Percentiles rank a stretch among this genome's conserved stretches.
Evolutionary conservation across 2,797 vertebrate genomes (phyloP).

Genomic region (Cetoscarus ocellatus): DNA sequence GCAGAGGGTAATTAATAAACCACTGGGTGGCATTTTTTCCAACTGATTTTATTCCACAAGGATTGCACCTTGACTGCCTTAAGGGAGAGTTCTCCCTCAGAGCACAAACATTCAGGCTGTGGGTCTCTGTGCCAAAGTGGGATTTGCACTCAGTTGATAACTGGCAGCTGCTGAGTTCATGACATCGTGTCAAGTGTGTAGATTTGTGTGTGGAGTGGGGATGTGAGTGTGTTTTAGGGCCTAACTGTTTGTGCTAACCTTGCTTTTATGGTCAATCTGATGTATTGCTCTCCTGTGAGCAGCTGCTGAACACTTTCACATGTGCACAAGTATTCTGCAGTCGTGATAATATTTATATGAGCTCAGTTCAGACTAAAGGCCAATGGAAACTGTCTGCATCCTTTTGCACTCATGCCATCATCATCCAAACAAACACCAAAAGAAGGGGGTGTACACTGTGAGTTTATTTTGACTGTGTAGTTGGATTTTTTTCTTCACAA

Average conservation of each 20-base stretch:
- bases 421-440: slow-evolving; percentile 44
- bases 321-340: slow-evolving; percentile 46
- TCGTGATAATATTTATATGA: slow-evolving; percentile 62
- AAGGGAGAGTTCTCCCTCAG: slow-evolving; percentile 32
- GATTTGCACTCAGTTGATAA: slow-evolving; percentile 68
- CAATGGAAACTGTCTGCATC: slow-evolving; percentile 49
- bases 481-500: slow-evolving; percentile 12
- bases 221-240: slow-evolving; percentile 21
- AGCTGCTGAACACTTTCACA: slow-evolving; percentile 52
- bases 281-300: slow-evolving; percentile 47
- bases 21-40: no score
- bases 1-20: no score
- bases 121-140: slow-evolving; percentile 44
- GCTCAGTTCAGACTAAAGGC: slow-evolving; percentile 29
- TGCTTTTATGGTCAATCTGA: slow-evolving; percentile 37
- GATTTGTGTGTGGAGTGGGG: slow-evolving; percentile 9
- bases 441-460: slow-evolving; percentile 6
- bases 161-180: slow-evolving; percentile 71
- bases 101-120: slow-evolving; percentile 35
- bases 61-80: background rate
- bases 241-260: slow-evolving; percentile 4
- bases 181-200: slow-evolving; percentile 68
- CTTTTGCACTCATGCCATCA: slow-evolving; percentile 1
- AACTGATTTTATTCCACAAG: background rate
- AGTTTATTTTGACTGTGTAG: slow-evolving; percentile 40